A percentile compares a stretch with the other conserved stretches of the same genome.
These are phyloP conservation scores for Egretta garzetta DNA, from an alignment of 2,113 vertebrate species.

Conservation along the genomic window DNA sequence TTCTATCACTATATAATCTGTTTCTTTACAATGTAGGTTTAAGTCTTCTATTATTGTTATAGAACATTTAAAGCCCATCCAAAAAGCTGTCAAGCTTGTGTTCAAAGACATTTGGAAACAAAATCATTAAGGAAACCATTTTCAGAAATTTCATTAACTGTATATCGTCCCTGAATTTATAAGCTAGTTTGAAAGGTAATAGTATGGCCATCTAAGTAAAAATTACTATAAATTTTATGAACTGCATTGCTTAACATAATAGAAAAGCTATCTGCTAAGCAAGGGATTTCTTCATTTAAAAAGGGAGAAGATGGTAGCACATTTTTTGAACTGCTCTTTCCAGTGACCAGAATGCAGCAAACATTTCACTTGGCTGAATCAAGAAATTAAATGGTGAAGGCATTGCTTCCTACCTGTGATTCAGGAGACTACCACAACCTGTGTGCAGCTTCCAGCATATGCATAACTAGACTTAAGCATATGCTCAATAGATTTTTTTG, in stretches of 20 bases:
- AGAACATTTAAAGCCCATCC: not conserved
- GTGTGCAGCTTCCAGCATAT: not conserved
- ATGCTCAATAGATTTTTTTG: not conserved
- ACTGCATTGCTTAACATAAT: not conserved
- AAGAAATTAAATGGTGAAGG: not conserved
- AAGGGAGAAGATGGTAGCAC: not conserved
- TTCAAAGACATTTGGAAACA: not conserved
- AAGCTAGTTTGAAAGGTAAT: not conserved
- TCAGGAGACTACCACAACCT: not conserved
- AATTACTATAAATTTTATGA: not conserved
- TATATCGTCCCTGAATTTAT: not conserved
- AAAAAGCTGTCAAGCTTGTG: not conserved
- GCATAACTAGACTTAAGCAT: not conserved
- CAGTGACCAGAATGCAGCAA: not conserved
- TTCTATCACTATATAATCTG: not conserved
- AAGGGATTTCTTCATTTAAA: not conserved
- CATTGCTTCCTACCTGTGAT: not conserved
- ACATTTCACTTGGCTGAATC: not conserved
- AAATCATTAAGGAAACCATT: not conserved
- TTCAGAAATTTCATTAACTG: not conserved
- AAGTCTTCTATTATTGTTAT: not conserved
- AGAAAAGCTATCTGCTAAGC: not conserved
- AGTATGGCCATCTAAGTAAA: not conserved
- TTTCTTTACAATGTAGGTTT: not conserved
- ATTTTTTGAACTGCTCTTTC: not conserved